Percentiles rank a stretch among this genome's conserved stretches.
These are phyloP conservation scores for Agriopis marginaria DNA, from an alignment of 2,888 invertebrate genomes.

Conservation along the genomic window DNA sequence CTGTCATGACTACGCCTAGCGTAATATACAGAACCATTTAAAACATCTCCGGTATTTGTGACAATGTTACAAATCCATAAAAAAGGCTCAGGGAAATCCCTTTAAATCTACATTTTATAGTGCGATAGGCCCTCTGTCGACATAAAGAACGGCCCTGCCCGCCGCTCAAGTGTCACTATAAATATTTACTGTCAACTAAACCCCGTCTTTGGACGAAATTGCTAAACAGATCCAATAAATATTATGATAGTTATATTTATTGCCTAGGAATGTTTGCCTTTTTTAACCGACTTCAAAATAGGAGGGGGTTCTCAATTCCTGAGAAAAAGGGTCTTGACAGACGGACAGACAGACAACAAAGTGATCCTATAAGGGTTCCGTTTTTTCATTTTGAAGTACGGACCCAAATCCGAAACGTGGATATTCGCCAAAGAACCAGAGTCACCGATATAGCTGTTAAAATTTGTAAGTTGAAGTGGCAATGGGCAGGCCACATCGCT, in stretches of 20 bases:
- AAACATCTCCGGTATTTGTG: neutral
- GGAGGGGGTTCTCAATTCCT: too few species aligned
- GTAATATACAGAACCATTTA: neutral
- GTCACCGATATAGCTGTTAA: too few species aligned
- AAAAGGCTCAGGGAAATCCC: conserved; percentile 14
- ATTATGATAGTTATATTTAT: conserved; percentile 9
- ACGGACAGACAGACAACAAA: too few species aligned
- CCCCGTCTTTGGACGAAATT: conserved; percentile 5
- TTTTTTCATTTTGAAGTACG: too few species aligned
- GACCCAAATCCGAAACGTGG: too few species aligned
- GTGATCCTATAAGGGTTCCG: too few species aligned
- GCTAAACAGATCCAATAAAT: conserved; percentile 17
- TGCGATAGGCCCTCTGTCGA: conserved; percentile 7
- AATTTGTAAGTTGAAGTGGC: too few species aligned
- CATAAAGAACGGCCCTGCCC: conserved; percentile 18
- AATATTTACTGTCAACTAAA: conserved; percentile 31
- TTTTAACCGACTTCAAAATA: neutral
- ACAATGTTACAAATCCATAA: conserved; percentile 18
- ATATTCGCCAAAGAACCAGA: too few species aligned
- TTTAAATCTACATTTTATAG: conserved; percentile 24
- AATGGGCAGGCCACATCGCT: too few species aligned
- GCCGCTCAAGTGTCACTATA: conserved; percentile 17
- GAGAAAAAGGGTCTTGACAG: too few species aligned
- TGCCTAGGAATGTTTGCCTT: conserved; percentile 1
- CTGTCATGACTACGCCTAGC: too few species aligned